A percentile compares a stretch with the other conserved stretches of the same genome.
phyloP scores from a whole-genome alignment of 2,113 vertebrate genomes.

The Neogobius melanostomus region DNA sequence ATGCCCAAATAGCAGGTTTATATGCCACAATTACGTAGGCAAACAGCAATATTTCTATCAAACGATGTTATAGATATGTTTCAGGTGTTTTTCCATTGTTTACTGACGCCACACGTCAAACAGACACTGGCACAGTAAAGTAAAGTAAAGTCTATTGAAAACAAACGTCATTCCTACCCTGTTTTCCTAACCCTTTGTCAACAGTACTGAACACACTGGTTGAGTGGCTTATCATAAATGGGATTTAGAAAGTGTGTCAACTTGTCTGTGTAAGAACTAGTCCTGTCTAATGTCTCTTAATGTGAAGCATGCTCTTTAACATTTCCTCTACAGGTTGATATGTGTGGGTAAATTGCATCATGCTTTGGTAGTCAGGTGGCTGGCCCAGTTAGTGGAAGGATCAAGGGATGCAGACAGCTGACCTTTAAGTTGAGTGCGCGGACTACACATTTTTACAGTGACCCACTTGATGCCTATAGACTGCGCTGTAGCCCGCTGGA shows the following conservation, averaged over 20 bases:
- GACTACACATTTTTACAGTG: conserved; percentile 6
- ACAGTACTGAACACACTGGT: conserved; percentile 7
- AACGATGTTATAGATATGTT: neutral
- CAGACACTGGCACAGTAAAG: conserved; percentile 1
- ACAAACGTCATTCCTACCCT: conserved; percentile 1
- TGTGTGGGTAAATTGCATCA: too few relatives aligned
- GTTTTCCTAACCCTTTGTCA: conserved; percentile 12
- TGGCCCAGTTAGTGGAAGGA: conserved; percentile 26
- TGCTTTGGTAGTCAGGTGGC: neutral
- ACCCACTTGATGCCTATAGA: conserved; percentile 3
- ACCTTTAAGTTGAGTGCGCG: conserved; percentile 31
- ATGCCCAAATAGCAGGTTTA: too few relatives aligned
- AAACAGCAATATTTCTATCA: too few relatives aligned
- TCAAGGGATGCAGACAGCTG: conserved; percentile 29
- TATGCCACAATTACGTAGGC: too few relatives aligned
- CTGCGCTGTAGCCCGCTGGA: neutral
- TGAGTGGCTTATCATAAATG: neutral
- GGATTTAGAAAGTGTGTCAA: neutral
- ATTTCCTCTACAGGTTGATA: too few relatives aligned
- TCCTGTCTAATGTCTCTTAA: too few relatives aligned
- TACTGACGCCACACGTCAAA: neutral
- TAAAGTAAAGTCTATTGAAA: conserved; percentile 12
- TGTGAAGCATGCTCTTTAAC: too few relatives aligned
- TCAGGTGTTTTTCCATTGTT: conserved; percentile 3
- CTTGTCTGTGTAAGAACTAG: neutral